Evolutionary conservation across 1,140 invertebrate species (phyloP).

Genomic region (Penaeus vannamei): DNA sequence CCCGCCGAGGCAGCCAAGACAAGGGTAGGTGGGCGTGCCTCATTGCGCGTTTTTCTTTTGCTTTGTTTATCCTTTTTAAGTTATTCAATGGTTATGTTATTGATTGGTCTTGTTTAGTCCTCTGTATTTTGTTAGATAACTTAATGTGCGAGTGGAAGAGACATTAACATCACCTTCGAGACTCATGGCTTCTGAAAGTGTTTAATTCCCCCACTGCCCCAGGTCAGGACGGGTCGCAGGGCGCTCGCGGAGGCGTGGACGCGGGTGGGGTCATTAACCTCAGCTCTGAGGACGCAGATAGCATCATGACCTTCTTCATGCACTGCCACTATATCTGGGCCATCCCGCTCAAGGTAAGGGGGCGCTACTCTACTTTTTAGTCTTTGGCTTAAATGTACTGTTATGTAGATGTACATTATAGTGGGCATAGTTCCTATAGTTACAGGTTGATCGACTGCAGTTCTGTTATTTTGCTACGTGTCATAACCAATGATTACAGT

Average conservation of each 20-base stretch:
- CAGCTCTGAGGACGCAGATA: slow-evolving; percentile 85
- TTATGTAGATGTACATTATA: neutral
- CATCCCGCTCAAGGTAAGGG: slow-evolving; percentile 84
- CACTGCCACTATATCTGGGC: slow-evolving; percentile 90
- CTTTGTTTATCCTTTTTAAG: neutral
- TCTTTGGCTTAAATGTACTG: neutral
- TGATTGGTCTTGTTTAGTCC: neutral
- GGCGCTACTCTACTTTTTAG: slow-evolving; percentile 18
- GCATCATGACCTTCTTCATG: slow-evolving; percentile 87
- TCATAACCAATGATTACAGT: no score
- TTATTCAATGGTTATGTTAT: no score
- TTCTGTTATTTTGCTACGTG: neutral
- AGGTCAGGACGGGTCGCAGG: neutral
- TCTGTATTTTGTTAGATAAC: neutral
- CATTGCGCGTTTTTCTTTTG: neutral
- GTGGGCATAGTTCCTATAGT: neutral
- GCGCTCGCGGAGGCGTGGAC: slow-evolving; percentile 73
- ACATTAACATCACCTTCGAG: no score
- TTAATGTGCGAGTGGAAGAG: no score
- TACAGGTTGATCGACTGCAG: neutral
- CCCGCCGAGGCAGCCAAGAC: slow-evolving; percentile 29
- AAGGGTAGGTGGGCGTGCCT: neutral
- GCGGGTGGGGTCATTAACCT: slow-evolving; percentile 84
- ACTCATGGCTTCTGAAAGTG: no score
- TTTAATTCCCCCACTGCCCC: no score